Evolutionary conservation across 2,113 vertebrate genomes (phyloP).

Genomic region (Melanostigma gelatinosum): DNA sequence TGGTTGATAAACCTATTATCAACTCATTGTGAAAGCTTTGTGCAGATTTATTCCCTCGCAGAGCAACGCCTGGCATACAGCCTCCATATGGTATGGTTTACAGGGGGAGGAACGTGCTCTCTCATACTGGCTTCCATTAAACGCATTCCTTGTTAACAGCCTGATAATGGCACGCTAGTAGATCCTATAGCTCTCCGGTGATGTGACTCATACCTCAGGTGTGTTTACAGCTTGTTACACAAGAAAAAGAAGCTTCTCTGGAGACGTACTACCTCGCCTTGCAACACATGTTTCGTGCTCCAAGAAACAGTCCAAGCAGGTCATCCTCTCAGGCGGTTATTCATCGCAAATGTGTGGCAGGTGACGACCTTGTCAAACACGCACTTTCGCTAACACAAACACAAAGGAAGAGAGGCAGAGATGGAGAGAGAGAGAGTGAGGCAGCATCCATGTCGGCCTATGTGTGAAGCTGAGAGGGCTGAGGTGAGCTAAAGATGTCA

Average conservation of each 20-base stretch:
- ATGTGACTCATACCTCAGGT: conserved; percentile 73
- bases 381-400: conserved; percentile 22
- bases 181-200: conserved; percentile 42
- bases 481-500: conserved; percentile 16
- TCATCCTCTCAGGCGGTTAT: conserved; percentile 13
- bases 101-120: conserved; percentile 35
- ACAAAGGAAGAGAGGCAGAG: conserved; percentile 3
- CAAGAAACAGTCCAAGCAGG: conserved; percentile 29
- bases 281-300: conserved; percentile 15
- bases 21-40: neutral
- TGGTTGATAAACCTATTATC: neutral
- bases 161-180: conserved; percentile 46
- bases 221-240: conserved; percentile 57
- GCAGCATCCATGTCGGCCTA: neutral
- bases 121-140: conserved; percentile 63
- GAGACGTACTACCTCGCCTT: neutral
- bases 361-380: conserved; percentile 55
- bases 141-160: conserved; percentile 70
- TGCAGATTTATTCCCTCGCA: neutral
- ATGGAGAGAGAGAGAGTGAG: conserved; percentile 8
- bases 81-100: conserved; percentile 67
- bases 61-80: conserved; percentile 28
- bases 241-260: conserved; percentile 23
- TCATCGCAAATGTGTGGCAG: conserved; percentile 31
- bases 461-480: conserved; percentile 1